Evolutionary conservation across 2,797 vertebrate genomes (phyloP).

Genomic region (Florisuga fusca): DNA sequence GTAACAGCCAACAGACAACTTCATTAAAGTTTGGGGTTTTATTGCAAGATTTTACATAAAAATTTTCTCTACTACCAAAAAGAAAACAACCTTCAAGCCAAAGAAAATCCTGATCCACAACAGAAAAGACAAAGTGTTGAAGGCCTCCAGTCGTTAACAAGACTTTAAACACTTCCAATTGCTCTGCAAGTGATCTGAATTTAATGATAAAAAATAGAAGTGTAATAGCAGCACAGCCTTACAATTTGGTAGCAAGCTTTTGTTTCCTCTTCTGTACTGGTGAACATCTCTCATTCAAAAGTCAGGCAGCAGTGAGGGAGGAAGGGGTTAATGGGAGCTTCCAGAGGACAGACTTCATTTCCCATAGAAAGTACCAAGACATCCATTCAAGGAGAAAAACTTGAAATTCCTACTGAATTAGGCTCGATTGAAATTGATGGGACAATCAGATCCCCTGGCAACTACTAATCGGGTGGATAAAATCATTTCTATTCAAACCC

Average conservation of each 20-base stretch:
- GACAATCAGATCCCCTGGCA: background rate
- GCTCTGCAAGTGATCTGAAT: background rate
- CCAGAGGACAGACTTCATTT: background rate
- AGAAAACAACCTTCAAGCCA: rapidly evolving
- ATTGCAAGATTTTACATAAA: background rate
- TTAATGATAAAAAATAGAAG: background rate
- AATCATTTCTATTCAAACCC: background rate
- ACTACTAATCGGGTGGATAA: background rate
- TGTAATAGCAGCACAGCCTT: background rate
- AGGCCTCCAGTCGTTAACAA: background rate
- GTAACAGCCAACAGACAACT: background rate
- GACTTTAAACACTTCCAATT: background rate
- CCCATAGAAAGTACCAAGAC: background rate
- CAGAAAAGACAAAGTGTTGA: background rate
- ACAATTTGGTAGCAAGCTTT: background rate
- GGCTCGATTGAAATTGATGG: background rate
- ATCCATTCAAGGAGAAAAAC: background rate
- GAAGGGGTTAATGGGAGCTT: background rate
- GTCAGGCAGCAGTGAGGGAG: rapidly evolving
- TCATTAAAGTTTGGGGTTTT: background rate
- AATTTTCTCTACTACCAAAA: background rate
- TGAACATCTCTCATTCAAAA: background rate
- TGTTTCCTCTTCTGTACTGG: background rate
- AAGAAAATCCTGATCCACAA: background rate
- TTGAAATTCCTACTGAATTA: background rate